Conservation (phyloP, 2,113 vertebrate species). For the Ifrita kowaldi region DNA sequence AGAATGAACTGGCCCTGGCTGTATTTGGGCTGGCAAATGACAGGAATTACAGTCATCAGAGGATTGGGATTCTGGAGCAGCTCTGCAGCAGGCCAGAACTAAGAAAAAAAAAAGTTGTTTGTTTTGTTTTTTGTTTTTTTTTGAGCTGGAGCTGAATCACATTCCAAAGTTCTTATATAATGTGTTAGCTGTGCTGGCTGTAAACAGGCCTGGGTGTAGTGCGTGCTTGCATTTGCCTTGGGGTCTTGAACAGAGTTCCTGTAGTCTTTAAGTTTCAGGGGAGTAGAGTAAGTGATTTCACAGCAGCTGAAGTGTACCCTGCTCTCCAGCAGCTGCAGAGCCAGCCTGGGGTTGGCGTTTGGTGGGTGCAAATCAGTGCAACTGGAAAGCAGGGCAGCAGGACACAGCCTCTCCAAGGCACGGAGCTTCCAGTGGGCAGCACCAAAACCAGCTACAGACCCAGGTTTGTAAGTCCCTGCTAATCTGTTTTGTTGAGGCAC, state of each 20-base stretch:
- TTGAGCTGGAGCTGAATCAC: background rate
- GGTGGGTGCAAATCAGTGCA: background rate
- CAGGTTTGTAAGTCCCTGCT: background rate
- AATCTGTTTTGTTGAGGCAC: background rate
- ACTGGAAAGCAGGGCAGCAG: background rate
- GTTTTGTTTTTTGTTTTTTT: background rate
- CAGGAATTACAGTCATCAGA: background rate
- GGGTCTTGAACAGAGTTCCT: background rate
- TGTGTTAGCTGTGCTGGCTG: background rate
- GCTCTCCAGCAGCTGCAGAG: background rate
- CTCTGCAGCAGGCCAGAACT: background rate
- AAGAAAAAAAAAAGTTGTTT: background rate
- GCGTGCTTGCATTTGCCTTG: background rate
- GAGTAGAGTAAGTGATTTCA: background rate
- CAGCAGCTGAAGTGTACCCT: background rate
- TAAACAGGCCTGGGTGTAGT: background rate
- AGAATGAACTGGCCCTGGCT: background rate
- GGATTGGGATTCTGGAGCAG: background rate
- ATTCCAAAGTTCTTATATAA: background rate
- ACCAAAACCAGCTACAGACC: background rate
- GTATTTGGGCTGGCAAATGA: background rate
- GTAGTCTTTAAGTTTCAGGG: no score
- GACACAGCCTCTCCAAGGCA: background rate
- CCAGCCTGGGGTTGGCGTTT: fast-evolving
- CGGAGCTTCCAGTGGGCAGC: background rate